These are phyloP conservation scores for Coelopa frigida DNA, from an alignment of 1,140 invertebrate species.

Conservation along the genomic window DNA sequence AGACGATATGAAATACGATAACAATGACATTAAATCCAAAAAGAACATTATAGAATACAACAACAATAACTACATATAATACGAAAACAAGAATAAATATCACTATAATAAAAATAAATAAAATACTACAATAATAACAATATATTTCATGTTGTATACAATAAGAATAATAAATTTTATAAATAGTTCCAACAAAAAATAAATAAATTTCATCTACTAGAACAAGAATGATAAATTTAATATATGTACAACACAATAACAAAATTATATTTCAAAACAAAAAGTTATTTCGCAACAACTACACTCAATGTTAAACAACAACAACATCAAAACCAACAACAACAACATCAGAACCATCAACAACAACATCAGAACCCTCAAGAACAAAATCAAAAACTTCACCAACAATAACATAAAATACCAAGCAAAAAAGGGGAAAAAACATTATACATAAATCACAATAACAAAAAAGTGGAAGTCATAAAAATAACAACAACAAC, in stretches of 20 bases:
- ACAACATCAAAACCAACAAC: not conserved
- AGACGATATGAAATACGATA: not conserved
- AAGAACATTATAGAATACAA: not conserved
- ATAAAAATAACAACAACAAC: not conserved
- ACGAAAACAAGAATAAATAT: constrained; percentile 3
- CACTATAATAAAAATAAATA: not conserved
- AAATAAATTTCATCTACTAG: not conserved
- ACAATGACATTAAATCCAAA: constrained; percentile 1
- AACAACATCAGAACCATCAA: not conserved
- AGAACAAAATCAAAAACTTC: constrained; percentile 2
- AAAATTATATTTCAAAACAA: not conserved
- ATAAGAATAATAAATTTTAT: constrained; percentile 5
- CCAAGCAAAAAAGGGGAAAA: not conserved
- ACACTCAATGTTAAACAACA: not conserved
- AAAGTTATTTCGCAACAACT: not conserved
- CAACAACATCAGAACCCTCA: not conserved
- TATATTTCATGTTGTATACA: not conserved
- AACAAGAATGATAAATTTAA: constrained; percentile 2
- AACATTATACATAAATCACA: constrained; percentile 4
- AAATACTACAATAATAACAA: not conserved
- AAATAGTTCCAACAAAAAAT: not conserved
- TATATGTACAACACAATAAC: not conserved
- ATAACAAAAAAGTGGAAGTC: not conserved
- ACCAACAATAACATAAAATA: constrained; percentile 2
- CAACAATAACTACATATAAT: not conserved